Evolutionary conservation across 1,140 invertebrate species (phyloP), one percentile per base, ranked within the genome.

Genomic region (Atta texana): DNA sequence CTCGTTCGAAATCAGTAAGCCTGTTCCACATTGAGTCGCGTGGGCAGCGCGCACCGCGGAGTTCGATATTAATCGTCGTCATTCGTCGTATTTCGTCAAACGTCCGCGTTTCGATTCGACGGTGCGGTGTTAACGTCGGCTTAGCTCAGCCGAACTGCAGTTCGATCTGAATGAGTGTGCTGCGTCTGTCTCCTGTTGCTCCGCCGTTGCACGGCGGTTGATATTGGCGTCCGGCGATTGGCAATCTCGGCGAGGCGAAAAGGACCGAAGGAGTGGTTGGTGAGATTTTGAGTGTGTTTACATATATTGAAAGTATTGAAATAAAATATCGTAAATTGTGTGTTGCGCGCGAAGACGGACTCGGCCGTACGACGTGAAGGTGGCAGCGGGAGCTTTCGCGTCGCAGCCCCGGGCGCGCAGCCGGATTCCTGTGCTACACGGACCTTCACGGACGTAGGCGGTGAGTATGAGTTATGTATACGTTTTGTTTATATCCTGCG

Each of bases 161-260:
- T 66, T 66, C 24, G 39, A 24, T 69, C 18, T 21, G 44, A 28
- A 49, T 49, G 76, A 31, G 76, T 78, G 76, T 31, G 59, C 12
- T 49, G 18, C 59, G 6, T 61, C 21, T 8, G 14, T 16, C 16
- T 44, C 34, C 75, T 51, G 59, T 78, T 66, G 76, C 39, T 49
- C 24, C 66, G 21, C 12, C 18, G 39, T 18, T n/a, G 24, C 57
- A 14, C 39, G 76, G 59, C 28, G 76, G 24, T 78, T 28, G 61
- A 63, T 16, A 14, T 78, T 31, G 57, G 21, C 16, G 5, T 24
- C 39, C 24, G 44, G 44, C 24, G 31, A 3, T 34, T 34, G 31
- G 10, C 7, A 31, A 28, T 16, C 28, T 18, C 61, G 16, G 3
- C 18, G 64, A 44, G n/a, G 14, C 34, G 34, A 21, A 34, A 34